Evolutionary conservation across 2,113 vertebrate species (phyloP), one percentile per base, ranked within the genome.

Genomic region (Excalfactoria chinensis): DNA sequence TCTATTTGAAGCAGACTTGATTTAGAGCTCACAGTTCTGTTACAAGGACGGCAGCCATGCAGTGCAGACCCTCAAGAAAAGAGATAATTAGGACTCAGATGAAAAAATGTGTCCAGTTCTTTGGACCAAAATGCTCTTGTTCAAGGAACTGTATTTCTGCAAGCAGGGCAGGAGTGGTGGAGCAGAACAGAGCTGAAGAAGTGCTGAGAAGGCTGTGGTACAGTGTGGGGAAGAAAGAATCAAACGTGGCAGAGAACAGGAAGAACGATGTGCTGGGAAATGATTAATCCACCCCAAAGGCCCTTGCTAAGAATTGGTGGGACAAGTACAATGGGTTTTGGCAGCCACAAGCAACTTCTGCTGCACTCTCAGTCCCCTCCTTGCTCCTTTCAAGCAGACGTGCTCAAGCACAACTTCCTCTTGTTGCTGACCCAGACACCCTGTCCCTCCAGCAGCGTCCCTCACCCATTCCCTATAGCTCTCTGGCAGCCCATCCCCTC

Each of bases 211-310:
- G 55, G 74, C 91, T 93, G 46, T 83, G 82, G 75, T 40, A 30
- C 20, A 43, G 25, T 40, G 55, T 76, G 70, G 74, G 74, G 78
- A 87, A 59, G 77, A 95, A 88, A 19, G 82, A 51, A 85, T 43
- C 87, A 93, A 96, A 90, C 88, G 73, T 18, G 2, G 7, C 34
- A 40, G 79, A 68, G 85, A 83, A 68, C 82, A 89, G 93, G 95
- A 93, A 94, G 93, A 93, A 21, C 1, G 0, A 89, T 56, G 68
- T 67, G 82, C 92, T 88, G 67, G 95, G 83, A 93, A 95, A 94
- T 91, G 60, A 91, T 88, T 80, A 90, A 91, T 83, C 95, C 89
- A 86, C 69, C 79, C 91, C 94, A 84, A 20, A 53, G 92, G 90
- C 71, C 89, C 51, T 84, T 49, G 64, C 88, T 91, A 10, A 77